Base-by-base conservation (phyloP, 2,797 vertebrate species). In the Artibeus jamaicensis region DNA sequence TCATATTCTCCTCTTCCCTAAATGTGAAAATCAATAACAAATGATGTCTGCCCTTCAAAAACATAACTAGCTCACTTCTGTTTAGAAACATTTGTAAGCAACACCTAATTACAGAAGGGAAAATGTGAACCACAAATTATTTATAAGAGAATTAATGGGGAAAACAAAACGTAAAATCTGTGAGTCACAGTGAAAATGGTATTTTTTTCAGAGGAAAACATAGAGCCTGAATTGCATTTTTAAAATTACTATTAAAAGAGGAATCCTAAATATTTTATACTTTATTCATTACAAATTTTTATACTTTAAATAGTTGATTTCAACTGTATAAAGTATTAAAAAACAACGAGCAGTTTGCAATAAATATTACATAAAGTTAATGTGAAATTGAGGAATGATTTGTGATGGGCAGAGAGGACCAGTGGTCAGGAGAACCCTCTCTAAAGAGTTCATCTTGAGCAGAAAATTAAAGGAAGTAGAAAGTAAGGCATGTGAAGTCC, bases 21-120 rank as follows among this genome's bases (percentile, higher is more conserved):
- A 78, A 86, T 55, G 44, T n/a, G 53, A 14, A 90, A 94, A 79
- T 84, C 39, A 93, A 22, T 90, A 78, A 50, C 16, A 91, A 91
- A 68, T 86, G 29, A 68, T 57, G 18, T 70, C 44, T 85, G 10
- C 1, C 10, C 18, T 50, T 85, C 18, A 68, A 65, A 84, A 77
- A 68, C 29, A 21, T 44, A 86, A 44, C 15, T 57, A 86, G n/a
- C 5, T 82, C 21, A 29, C 70, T 81, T 91, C n/a, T 91, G 32
- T 78, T 91, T 82, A 39, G 79, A 67, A 48, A 18, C 5, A 9
- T 50, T 78, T 89, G 55, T 91, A 48, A 57, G 21, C 21, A 78
- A 6, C 24, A 76, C 3, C 3, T n/a, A 22, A 44, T 74, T 78
- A 59, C 94, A 89, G 7, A 83, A 12, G 21, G 12, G n/a, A 39